Percentiles rank a stretch among this genome's conserved stretches.
These are phyloP conservation scores for Tanypteryx hageni DNA, from an alignment of 2,888 invertebrate species.

Conservation along the genomic window DNA sequence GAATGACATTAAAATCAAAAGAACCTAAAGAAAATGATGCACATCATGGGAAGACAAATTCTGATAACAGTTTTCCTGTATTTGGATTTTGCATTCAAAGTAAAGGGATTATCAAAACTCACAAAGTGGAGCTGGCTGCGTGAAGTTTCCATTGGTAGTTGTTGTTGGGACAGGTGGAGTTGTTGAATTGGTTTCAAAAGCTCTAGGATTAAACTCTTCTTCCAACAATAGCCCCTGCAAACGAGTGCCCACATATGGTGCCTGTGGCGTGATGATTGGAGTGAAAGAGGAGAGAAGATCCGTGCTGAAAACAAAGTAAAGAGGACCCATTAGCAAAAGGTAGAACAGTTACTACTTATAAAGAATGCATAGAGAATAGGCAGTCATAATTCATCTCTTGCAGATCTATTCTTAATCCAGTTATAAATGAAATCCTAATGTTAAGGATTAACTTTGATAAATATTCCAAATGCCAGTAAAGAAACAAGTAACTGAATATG, in stretches of 20 bases:
- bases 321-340: not conserved
- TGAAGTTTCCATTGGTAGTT: slow-evolving; percentile 67
- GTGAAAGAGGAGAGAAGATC: slow-evolving; percentile 69
- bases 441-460: too few relatives aligned
- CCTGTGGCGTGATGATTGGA: slow-evolving; percentile 69
- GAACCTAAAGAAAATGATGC: too few relatives aligned
- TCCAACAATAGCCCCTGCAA: slow-evolving; percentile 86
- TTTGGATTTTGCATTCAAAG: too few relatives aligned
- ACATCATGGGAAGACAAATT: too few relatives aligned
- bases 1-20: too few relatives aligned
- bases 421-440: not conserved
- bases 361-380: not conserved
- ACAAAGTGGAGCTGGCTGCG: slow-evolving; percentile 83
- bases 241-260: slow-evolving; percentile 86
- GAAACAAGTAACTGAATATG: too few relatives aligned
- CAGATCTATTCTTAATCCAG: not conserved
- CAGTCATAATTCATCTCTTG: not conserved
- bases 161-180: slow-evolving; percentile 65
- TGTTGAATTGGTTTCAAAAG: slow-evolving; percentile 80
- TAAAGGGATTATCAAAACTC: slow-evolving; percentile 73
- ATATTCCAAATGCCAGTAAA: too few relatives aligned
- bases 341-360: not conserved
- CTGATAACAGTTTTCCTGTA: too few relatives aligned
- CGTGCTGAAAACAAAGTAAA: slow-evolving; percentile 69
- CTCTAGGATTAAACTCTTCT: slow-evolving; percentile 93